Percentiles rank a stretch among this genome's conserved stretches.
Conservation (phyloP, 2,113 vertebrate species). For the Platichthys stellatus region DNA sequence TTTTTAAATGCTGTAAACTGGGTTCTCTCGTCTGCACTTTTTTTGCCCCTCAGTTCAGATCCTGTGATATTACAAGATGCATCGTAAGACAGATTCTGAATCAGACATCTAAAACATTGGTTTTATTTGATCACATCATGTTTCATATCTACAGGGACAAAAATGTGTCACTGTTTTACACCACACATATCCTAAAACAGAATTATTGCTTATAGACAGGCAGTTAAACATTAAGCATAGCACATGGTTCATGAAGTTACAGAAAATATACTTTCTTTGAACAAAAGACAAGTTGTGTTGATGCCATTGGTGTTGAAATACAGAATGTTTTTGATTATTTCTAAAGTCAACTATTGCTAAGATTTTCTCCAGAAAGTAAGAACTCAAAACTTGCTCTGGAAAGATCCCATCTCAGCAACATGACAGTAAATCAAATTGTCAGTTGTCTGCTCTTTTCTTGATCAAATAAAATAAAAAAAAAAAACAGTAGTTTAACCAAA, state of each 20-base stretch:
- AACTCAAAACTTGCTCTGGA: slow-evolving; percentile 1
- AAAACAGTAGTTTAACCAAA: neutral
- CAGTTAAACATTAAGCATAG: slow-evolving; percentile 50
- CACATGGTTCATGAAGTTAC: slow-evolving; percentile 35
- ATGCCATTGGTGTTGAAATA: neutral
- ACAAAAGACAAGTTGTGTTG: slow-evolving; percentile 10
- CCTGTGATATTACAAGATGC: neutral
- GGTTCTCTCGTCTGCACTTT: slow-evolving; percentile 52
- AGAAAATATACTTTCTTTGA: slow-evolving; percentile 17
- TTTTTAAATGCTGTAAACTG: slow-evolving; percentile 77
- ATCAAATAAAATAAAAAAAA: neutral
- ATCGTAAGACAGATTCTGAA: slow-evolving; percentile 11
- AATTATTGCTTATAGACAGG: slow-evolving; percentile 67
- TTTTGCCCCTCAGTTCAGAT: neutral
- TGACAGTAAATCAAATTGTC: neutral
- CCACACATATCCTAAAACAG: slow-evolving; percentile 47
- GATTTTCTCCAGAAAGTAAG: neutral
- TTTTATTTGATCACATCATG: slow-evolving; percentile 63
- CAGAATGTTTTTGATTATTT: slow-evolving; percentile 2
- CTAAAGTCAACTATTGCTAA: neutral
- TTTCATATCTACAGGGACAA: slow-evolving; percentile 54
- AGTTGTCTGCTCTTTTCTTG: slow-evolving; percentile 6
- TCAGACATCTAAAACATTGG: slow-evolving; percentile 29
- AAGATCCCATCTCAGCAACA: neutral
- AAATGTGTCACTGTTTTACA: slow-evolving; percentile 51